Conservation (phyloP, 2,113 vertebrate genomes). For the Typhlomys cinereus region DNA sequence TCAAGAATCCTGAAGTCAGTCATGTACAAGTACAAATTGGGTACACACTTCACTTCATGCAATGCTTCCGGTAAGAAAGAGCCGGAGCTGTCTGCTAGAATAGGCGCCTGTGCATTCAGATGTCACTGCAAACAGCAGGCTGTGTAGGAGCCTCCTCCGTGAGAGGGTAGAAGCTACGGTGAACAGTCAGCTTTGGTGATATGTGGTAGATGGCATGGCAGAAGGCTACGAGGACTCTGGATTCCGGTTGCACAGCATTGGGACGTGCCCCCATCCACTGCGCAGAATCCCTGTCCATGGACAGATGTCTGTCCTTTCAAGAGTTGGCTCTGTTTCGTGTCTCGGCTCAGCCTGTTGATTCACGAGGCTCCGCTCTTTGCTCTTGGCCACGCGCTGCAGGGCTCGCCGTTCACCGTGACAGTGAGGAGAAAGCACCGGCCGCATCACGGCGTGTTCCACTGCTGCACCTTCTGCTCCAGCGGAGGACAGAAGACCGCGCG, state of each 20-base stretch:
- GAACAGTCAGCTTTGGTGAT: not conserved
- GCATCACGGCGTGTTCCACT: slow-evolving; percentile 93
- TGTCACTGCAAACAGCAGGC: not conserved
- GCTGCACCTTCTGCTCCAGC: slow-evolving; percentile 96
- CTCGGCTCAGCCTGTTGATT: not conserved
- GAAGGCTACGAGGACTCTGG: not conserved
- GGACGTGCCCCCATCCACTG: not conserved
- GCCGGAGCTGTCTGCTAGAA: not conserved
- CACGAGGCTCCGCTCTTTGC: slow-evolving; percentile 50
- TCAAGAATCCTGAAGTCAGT: not conserved
- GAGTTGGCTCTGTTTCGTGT: not conserved
- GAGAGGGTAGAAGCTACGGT: not conserved
- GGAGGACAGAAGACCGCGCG: slow-evolving; percentile 91
- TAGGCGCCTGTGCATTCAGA: not conserved
- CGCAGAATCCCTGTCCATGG: not conserved
- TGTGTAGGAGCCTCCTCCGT: not conserved
- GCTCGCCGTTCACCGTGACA: slow-evolving; percentile 89
- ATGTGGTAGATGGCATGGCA: not conserved
- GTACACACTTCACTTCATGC: not conserved
- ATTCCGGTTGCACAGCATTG: not conserved
- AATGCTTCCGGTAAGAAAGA: not conserved
- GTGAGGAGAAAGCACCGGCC: slow-evolving; percentile 87
- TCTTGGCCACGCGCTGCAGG: slow-evolving; percentile 82
- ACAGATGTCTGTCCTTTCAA: too few species aligned
- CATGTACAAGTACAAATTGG: not conserved